Percentiles rank a stretch among this genome's conserved stretches.
These are phyloP conservation scores for Pristis pectinata DNA, from an alignment of 2,797 vertebrate genomes.

Conservation along the genomic window DNA sequence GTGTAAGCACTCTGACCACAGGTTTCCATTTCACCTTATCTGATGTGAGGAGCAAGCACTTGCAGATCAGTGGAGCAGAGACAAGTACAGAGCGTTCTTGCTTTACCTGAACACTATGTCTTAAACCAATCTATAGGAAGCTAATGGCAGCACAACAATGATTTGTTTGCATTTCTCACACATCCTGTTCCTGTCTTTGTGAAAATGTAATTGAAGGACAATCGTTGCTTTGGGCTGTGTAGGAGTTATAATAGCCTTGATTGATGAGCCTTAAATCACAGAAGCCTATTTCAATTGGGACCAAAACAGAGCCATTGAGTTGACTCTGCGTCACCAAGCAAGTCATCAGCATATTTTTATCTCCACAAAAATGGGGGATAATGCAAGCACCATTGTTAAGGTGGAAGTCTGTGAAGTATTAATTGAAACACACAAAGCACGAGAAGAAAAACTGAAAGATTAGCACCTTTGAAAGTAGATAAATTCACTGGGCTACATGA, in stretches of 20 bases:
- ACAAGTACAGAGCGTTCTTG: background rate
- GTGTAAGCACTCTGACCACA: background rate
- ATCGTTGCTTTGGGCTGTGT: background rate
- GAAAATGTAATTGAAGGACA: background rate
- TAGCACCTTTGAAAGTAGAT: too few species aligned
- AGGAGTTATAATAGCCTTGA: background rate
- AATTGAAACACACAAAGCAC: too few species aligned
- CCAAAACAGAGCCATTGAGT: background rate
- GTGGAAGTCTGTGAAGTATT: too few species aligned
- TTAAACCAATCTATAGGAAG: background rate
- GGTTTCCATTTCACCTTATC: background rate
- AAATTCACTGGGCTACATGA: too few species aligned
- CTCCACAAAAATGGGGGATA: too few species aligned
- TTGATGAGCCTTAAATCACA: background rate
- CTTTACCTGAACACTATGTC: background rate
- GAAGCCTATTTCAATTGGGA: background rate
- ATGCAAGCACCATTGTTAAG: too few species aligned
- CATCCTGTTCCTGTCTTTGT: background rate
- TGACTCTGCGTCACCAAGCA: background rate
- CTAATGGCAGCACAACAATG: background rate
- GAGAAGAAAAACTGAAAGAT: too few species aligned
- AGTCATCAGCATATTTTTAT: background rate
- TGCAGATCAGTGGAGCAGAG: background rate
- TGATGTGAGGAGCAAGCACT: background rate
- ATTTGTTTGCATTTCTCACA: background rate